A percentile compares a stretch with the other conserved stretches of the same genome.
Conservation (phyloP, 2,888 invertebrate genomes). For the Athalia circularis region DNA sequence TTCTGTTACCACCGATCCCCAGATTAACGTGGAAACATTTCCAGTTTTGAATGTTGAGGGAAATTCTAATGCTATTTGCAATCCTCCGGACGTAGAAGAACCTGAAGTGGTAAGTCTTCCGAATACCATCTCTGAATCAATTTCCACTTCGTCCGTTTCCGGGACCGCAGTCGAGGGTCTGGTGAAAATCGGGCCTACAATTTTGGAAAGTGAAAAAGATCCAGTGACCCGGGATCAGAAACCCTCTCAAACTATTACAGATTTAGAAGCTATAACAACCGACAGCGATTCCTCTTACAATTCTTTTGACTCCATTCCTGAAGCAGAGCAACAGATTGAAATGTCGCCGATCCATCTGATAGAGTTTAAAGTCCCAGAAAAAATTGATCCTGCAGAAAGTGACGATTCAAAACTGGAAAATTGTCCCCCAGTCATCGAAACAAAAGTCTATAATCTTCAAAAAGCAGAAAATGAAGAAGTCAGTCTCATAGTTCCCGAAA, state of each 20-base stretch:
- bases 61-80: neutral
- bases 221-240: neutral
- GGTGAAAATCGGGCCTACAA: neutral
- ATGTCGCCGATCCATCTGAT: constrained; percentile 6
- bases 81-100: neutral
- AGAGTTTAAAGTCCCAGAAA: constrained; percentile 6
- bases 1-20: neutral
- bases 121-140: neutral
- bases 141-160: neutral
- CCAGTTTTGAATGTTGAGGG: neutral
- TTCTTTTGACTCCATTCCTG: constrained; percentile 44
- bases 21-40: neutral
- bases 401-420: no score
- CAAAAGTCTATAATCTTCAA: no score
- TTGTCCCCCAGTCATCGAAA: no score
- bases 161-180: neutral
- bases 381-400: neutral
- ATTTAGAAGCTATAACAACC: neutral
- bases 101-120: neutral
- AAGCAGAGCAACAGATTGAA: constrained; percentile 37
- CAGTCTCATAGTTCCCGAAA: no score
- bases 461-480: no score
- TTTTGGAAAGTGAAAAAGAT: neutral
- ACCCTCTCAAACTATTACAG: neutral
- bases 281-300: constrained; percentile 41